Evolutionary conservation across 2,888 invertebrate species (phyloP), one percentile per base, ranked within the genome.

Genomic region (Chesias legatella): DNA sequence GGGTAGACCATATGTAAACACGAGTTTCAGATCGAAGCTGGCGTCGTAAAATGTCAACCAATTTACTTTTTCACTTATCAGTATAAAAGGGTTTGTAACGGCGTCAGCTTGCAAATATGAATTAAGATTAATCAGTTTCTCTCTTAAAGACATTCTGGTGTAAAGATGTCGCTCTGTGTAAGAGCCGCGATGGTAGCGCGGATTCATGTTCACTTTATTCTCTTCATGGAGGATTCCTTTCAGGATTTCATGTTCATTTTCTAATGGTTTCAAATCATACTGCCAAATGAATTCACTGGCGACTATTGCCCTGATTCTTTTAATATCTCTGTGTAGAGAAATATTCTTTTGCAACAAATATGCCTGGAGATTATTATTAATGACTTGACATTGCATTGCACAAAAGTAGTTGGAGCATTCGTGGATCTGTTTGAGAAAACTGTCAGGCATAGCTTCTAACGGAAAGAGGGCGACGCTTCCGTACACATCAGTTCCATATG

Each of bases 331-430:
- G 42, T 82, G 75, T 11, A 73, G 51, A 9, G 76, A 60, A 28
- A 79, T 74, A 37, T 79, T 80, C 29, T 73, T 88, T 41, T 82
- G 82, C 79, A 83, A 78, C n/a, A 85, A 67, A 60, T 91, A 94
- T 2, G 91, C 84, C 52, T 79, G 74, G 33, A 94, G 89, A 62
- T 94, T 95, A 40, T 90, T 84, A 53, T 91, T 83, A 31, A 95
- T 94, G 0, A 91, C 91, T 51, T 88, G 78, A 42, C 91, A 91
- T 71, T 95, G 95, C 40, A 90, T 86, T 23, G 88, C 80, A 76
- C 91, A 92, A 63, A 94, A 96, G 56, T 90, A 90, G 28, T 88
- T 69, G 0, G 91, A 90, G 61, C 93, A 93, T 7, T 89, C 81
- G 39, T 91, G 83, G 5, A 95, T 76, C 68, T 94, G 92, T 11